These are phyloP conservation scores for Urocynchramus pylzowi DNA, from an alignment of 2,113 vertebrate species.

Conservation along the genomic window DNA sequence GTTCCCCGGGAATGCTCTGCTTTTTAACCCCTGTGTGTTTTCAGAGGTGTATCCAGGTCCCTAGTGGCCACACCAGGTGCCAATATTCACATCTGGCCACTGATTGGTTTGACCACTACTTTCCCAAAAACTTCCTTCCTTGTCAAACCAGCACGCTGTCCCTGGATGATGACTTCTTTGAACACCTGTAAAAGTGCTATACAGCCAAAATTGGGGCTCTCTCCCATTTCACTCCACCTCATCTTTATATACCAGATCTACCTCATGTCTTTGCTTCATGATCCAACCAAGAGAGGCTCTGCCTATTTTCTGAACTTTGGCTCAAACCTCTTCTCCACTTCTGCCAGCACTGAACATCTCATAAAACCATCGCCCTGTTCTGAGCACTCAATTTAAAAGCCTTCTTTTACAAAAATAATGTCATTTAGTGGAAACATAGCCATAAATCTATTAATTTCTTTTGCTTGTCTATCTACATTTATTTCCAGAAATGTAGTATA, in stretches of 20 bases:
- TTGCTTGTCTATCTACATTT: neutral
- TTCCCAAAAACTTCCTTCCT: no score
- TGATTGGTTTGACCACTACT: no score
- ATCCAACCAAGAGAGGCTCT: neutral
- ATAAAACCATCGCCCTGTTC: neutral
- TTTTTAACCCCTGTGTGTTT: no score
- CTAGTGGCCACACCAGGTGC: no score
- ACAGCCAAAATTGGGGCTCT: neutral
- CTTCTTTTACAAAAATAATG: neutral
- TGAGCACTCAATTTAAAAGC: neutral
- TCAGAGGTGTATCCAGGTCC: no score
- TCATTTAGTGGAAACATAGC: neutral
- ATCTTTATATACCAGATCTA: neutral
- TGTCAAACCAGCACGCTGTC: no score
- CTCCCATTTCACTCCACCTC: neutral
- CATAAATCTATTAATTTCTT: neutral
- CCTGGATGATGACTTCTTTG: neutral
- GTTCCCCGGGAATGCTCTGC: no score
- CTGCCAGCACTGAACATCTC: neutral
- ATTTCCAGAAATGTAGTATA: neutral
- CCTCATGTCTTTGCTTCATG: neutral
- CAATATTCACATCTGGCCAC: no score
- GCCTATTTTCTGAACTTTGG: neutral
- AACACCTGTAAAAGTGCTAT: neutral
- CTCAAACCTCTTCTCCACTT: neutral